A percentile compares a stretch with the other conserved stretches of the same genome.
These are phyloP conservation scores for Lepidocyrtoides sp. DNA, from an alignment of 2,888 invertebrate species.

Conservation along the genomic window DNA sequence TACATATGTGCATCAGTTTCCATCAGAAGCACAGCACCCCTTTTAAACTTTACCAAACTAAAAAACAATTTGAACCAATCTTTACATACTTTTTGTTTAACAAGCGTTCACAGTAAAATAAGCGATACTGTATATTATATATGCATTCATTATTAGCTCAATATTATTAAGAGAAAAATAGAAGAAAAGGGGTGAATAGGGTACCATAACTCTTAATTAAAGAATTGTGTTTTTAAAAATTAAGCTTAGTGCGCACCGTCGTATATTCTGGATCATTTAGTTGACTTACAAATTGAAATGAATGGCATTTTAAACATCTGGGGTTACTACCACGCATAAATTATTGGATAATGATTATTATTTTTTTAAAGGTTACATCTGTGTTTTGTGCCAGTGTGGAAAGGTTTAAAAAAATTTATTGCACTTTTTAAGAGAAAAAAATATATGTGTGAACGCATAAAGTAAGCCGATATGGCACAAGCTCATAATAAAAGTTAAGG, in stretches of 20 bases:
- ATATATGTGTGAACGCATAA: slow-evolving; percentile 45
- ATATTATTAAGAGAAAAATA: slow-evolving; percentile 32
- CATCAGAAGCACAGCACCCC: slow-evolving; percentile 50
- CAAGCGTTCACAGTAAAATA: background rate
- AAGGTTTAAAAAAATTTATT: slow-evolving; percentile 4
- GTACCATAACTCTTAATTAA: slow-evolving; percentile 78
- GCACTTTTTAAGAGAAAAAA: slow-evolving; percentile 2
- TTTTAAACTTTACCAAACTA: slow-evolving; percentile 44
- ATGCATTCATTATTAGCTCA: slow-evolving; percentile 33
- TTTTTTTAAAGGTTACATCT: slow-evolving; percentile 47
- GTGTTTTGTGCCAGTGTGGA: slow-evolving; percentile 22
- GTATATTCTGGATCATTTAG: slow-evolving; percentile 67
- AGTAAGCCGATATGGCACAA: slow-evolving; percentile 14
- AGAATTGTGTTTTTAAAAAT: slow-evolving; percentile 49
- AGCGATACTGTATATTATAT: background rate
- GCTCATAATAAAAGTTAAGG: background rate
- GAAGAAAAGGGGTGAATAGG: slow-evolving; percentile 61
- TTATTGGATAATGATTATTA: slow-evolving; percentile 67
- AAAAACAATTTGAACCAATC: slow-evolving; percentile 42
- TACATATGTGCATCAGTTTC: background rate
- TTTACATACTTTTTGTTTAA: slow-evolving; percentile 40
- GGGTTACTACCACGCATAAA: slow-evolving; percentile 72
- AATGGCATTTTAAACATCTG: slow-evolving; percentile 78
- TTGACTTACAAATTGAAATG: slow-evolving; percentile 75
- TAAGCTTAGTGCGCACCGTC: slow-evolving; percentile 11